Conservation (phyloP, 2,888 invertebrate genomes). For the Phragmatobia fuliginosa region DNA sequence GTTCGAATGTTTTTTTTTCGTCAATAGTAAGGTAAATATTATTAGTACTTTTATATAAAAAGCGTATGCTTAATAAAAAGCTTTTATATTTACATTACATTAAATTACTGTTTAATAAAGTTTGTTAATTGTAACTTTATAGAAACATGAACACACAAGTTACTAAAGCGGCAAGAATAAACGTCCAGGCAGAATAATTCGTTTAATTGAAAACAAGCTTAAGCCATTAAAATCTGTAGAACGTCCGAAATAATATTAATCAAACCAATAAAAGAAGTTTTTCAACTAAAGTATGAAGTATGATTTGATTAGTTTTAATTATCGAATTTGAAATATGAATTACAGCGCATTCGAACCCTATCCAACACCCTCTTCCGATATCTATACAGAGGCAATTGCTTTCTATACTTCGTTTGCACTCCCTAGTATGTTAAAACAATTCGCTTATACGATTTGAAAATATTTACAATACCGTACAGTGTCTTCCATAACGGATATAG, state of each 20-base stretch:
- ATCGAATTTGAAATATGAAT: background rate
- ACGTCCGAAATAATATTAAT: background rate
- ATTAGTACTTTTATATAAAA: background rate
- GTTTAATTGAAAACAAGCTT: background rate
- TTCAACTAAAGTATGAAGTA: slow-evolving; percentile 7
- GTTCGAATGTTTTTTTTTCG: background rate
- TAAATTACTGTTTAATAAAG: background rate
- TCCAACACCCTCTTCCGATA: background rate
- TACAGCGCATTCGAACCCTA: background rate
- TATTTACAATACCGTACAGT: slow-evolving; percentile 41
- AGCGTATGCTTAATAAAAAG: background rate
- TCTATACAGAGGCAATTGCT: background rate
- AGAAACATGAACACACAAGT: background rate
- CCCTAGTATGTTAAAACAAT: slow-evolving; percentile 8
- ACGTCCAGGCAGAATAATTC: background rate
- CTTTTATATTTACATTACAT: too few species aligned
- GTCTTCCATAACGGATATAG: slow-evolving; percentile 26
- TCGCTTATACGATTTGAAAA: slow-evolving; percentile 29
- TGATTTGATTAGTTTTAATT: slow-evolving; percentile 15
- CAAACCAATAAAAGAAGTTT: background rate
- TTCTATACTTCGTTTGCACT: background rate
- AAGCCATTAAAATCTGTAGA: background rate
- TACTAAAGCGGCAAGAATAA: too few species aligned
- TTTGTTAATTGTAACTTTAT: background rate
- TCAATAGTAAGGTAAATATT: too few species aligned